phyloP scores from a whole-genome alignment of 2,888 invertebrate species.

The Carterocephalus palaemon region DNA sequence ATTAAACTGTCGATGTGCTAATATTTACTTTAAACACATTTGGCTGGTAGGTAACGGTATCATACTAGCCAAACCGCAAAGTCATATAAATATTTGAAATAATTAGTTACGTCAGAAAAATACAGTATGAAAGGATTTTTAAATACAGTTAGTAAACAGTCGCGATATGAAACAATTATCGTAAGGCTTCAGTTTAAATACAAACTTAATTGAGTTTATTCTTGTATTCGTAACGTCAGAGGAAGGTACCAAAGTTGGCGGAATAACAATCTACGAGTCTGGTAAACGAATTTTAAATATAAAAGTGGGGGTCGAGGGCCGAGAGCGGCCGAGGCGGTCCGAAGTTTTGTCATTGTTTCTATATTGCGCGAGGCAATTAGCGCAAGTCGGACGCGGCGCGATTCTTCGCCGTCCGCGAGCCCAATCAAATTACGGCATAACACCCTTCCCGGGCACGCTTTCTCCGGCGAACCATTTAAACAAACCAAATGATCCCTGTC shows the following conservation, averaged over 20 bases:
- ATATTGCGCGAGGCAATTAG: conserved; percentile 76
- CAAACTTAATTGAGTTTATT: conserved; percentile 62
- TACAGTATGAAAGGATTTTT: too few relatives aligned
- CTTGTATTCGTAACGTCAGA: conserved; percentile 60
- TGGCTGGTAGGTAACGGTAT: too few relatives aligned
- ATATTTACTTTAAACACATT: too few relatives aligned
- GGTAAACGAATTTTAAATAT: conserved; percentile 77
- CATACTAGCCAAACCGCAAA: too few relatives aligned
- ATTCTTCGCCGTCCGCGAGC: conserved; percentile 49
- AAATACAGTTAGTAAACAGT: conserved; percentile 11
- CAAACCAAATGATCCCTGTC: conserved; percentile 53
- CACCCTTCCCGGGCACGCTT: conserved; percentile 42
- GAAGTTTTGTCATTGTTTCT: conserved; percentile 77
- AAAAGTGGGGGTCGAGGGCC: conserved; percentile 62
- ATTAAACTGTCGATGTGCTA: conserved; percentile 52
- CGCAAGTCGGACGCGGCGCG: conserved; percentile 58
- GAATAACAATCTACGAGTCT: conserved; percentile 69
- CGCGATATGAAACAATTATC: conserved; percentile 29
- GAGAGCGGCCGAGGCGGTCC: conserved; percentile 53
- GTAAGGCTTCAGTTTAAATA: conserved; percentile 45
- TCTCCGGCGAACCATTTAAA: conserved; percentile 53
- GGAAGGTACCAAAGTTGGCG: conserved; percentile 48
- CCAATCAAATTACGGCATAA: conserved; percentile 72
- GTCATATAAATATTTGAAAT: too few relatives aligned
- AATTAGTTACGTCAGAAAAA: too few relatives aligned